Base-by-base conservation (phyloP, 2,113 vertebrate species). In the Polypterus senegalus region DNA sequence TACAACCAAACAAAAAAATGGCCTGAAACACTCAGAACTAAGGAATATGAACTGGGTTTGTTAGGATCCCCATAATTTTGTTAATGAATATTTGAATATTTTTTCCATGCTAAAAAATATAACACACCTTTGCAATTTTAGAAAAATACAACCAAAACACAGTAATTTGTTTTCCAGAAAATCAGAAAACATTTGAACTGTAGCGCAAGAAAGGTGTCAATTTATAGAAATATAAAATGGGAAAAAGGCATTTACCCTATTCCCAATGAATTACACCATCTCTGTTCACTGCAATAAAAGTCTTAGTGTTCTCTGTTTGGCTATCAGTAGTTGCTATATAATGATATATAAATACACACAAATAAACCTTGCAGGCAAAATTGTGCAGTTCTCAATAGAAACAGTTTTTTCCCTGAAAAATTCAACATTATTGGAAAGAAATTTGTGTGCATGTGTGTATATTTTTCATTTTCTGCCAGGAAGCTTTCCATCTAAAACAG, bases 261-360 rank as follows among this genome's bases (percentile, higher is more conserved):
- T 60, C 63, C 66, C 59, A 48, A 61, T 62, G 74, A 77, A 93
- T 89, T 85, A 89, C 86, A 85, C 88, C 82, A 88, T 85, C 76
- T 85, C 81, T 87, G 86, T 83, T 88, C 84, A 82, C 87, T 78
- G 83, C 90, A 92, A 87, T 89, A 91, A 91, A 94, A 96, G 92
- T 92, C 89, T 92, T 97, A 95, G 92, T 96, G 92, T 96, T 89
- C 91, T 85, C 89, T 88, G 91, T 94, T 98, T 97, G 94, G 92
- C 93, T 97, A 97, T 90, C 89, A 92, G 88, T 88, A 91, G 79
- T 89, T 87, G 84, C 91, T 93, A 93, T 91, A 27, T 27, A 27
- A 27, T 84, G 93, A 97, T 97, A 92, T 97, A 97, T 91, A 97
- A 86, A 90, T 97, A 97, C 96, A 93, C 92, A 97, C 92, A 97